These are phyloP conservation scores for Scaptomyza reducta DNA, from an alignment of 2,888 invertebrate genomes.

Conservation along the genomic window DNA sequence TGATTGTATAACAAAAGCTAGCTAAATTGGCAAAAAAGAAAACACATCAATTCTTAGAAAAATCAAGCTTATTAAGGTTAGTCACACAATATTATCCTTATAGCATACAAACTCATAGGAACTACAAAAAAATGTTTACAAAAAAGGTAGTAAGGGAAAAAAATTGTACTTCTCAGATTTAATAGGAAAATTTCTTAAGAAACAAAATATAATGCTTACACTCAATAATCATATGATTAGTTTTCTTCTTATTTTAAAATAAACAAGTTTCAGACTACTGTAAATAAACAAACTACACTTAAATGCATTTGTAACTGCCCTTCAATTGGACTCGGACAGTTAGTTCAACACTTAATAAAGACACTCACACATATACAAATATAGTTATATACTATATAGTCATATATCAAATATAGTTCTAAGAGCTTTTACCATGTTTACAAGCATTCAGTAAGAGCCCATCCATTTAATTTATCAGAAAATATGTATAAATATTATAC, in stretches of 20 bases:
- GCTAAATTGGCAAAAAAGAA: neutral
- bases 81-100: no score
- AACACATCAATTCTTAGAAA: no score
- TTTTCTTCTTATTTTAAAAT: neutral
- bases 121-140: no score
- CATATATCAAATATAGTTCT: slow-evolving; percentile 20
- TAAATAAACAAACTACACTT: neutral
- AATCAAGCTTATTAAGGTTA: no score
- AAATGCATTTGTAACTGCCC: slow-evolving; percentile 22
- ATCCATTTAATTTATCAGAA: slow-evolving; percentile 69
- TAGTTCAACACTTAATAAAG: slow-evolving; percentile 34
- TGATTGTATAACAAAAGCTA: neutral
- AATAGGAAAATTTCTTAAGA: no score
- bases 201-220: no score
- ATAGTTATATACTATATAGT: neutral
- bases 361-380: slow-evolving; percentile 5
- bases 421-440: slow-evolving; percentile 2
- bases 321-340: slow-evolving; percentile 30
- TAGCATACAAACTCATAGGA: no score
- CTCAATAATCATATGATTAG: no score
- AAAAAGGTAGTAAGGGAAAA: no score
- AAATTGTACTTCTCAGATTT: no score
- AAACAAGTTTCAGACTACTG: neutral
- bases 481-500: slow-evolving; percentile 55
- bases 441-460: slow-evolving; percentile 37